A percentile compares a stretch with the other conserved stretches of the same genome.
phyloP scores from a whole-genome alignment of 2,797 vertebrate genomes.

The Hippoglossus hippoglossus region DNA sequence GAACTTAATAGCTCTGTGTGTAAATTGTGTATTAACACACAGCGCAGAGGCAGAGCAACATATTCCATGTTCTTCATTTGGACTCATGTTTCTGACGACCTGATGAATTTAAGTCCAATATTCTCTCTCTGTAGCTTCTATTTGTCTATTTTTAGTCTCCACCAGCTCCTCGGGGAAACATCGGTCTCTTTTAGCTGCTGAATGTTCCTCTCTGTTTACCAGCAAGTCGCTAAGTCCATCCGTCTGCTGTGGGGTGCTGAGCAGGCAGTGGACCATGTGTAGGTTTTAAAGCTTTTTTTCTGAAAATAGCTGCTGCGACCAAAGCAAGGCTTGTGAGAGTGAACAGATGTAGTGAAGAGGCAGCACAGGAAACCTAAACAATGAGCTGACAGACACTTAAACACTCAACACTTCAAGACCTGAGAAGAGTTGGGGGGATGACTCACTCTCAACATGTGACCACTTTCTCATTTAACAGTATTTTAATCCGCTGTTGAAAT shows the following conservation, averaged over 20 bases:
- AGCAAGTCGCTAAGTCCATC: neutral
- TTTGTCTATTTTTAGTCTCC: neutral
- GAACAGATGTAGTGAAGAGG: neutral
- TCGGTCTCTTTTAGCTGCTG: neutral
- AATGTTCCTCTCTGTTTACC: neutral
- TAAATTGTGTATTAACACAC: no score
- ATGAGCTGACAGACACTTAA: neutral
- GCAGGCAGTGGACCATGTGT: neutral
- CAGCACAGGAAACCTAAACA: neutral
- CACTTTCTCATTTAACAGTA: no score
- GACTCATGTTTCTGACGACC: neutral
- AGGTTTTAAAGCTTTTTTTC: neutral
- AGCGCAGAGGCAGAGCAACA: neutral
- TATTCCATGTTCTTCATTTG: neutral
- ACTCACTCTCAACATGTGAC: no score
- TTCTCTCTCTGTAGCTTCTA: neutral
- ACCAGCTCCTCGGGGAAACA: neutral
- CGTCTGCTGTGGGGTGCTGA: neutral
- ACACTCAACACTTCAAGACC: neutral
- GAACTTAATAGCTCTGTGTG: no score
- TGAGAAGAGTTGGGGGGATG: no score
- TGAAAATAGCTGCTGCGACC: neutral
- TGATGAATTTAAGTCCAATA: neutral
- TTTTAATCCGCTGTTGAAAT: no score
- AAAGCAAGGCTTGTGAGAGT: neutral